Base-by-base conservation (phyloP, 2,888 invertebrate genomes). In the Rosalia funebris region DNA sequence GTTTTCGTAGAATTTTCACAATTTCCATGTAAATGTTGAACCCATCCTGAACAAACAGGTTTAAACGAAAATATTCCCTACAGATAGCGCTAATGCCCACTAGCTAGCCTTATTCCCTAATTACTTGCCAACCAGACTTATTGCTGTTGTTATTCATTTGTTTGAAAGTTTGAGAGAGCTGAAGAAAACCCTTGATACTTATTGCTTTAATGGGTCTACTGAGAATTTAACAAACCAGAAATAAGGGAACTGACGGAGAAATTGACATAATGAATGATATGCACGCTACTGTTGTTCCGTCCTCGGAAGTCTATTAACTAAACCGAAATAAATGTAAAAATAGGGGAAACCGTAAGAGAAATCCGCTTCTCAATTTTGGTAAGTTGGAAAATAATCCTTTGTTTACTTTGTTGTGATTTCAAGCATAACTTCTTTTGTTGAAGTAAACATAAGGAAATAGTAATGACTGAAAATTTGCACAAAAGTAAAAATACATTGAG, bases 71-170 rank as follows among this genome's bases (percentile, higher is more conserved):
- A 25, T 44, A 44, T 25, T 44, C 44, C 44, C 44, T 19, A 20
- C 14, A 44, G 44, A 44, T 25, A 25, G 11, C 41, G 16, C 44
- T 44, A 44, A 25, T 25, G 44, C 20, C 44, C 44, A n/a, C n/a
- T n/a, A n/a, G 41, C 41, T n/a, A 25, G 20, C 25, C 44, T 44
- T 44, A 44, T 44, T 41, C 44, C 44, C 44, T 44, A 44, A 44
- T 44, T 44, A 44, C 44, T 44, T 44, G 44, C 44, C 25, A 44
- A 44, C 44, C 44, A 44, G 44, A 44, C 44, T 44, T 44, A 44
- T 44, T 44, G 44, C 44, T 25, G 44, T 44, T 44, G 44, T 44
- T 44, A 44, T 44, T 44, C 44, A 44, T 44, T 25, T 44, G 44
- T 25, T 44, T 44, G 20, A 44, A 44, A 44, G 20, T 44, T 44